phyloP scores from a whole-genome alignment of 2,888 invertebrate species.

The Perdita meconis region DNA sequence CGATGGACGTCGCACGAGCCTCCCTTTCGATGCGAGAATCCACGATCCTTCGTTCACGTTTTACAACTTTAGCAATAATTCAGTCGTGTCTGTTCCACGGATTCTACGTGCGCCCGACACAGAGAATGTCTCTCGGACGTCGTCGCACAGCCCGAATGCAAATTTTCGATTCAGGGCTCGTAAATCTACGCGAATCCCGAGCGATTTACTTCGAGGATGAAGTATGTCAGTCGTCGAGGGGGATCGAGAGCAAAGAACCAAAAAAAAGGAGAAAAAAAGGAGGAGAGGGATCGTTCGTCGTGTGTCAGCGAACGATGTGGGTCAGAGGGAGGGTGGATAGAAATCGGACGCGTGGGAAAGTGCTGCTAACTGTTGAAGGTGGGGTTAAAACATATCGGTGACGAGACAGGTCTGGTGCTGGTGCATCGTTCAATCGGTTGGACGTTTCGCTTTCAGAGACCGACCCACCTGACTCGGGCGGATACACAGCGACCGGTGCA shows the following conservation, averaged over 20 bases:
- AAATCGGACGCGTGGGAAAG: background rate
- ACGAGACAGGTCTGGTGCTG: slow-evolving; percentile 58
- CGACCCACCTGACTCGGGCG: slow-evolving; percentile 10
- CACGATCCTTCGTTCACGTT: too few relatives aligned
- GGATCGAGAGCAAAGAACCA: background rate
- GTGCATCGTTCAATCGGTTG: slow-evolving; percentile 51
- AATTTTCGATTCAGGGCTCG: background rate
- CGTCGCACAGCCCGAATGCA: background rate
- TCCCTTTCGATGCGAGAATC: too few relatives aligned
- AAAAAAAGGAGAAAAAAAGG: too few relatives aligned
- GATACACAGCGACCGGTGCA: slow-evolving; percentile 19
- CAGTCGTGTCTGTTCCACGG: too few relatives aligned
- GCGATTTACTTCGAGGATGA: slow-evolving; percentile 34
- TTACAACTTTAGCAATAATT: too few relatives aligned
- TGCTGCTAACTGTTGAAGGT: slow-evolving; percentile 43
- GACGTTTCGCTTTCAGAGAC: slow-evolving; percentile 13
- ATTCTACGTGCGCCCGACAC: too few relatives aligned
- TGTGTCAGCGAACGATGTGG: background rate
- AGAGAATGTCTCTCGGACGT: too few relatives aligned
- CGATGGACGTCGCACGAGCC: too few relatives aligned
- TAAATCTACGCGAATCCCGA: background rate
- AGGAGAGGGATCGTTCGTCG: background rate
- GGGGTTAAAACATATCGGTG: slow-evolving; percentile 35
- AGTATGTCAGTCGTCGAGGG: slow-evolving; percentile 59
- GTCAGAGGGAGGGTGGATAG: background rate